Percentiles rank a stretch among this genome's conserved stretches.
These are phyloP conservation scores for Vireo griseus DNA, from an alignment of 2,797 vertebrate genomes.

Conservation along the genomic window DNA sequence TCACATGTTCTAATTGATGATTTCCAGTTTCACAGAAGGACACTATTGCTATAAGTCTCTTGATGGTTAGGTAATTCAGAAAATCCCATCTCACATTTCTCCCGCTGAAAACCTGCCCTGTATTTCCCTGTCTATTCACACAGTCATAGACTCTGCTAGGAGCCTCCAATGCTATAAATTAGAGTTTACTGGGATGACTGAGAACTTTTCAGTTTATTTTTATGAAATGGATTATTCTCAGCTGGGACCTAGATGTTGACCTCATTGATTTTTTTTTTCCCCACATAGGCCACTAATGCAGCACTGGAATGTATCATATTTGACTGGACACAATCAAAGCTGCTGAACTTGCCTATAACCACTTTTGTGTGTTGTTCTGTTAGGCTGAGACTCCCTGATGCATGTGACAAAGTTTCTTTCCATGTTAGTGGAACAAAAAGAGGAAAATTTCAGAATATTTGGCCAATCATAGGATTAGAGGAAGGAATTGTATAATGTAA, in stretches of 20 bases:
- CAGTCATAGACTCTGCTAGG: not conserved
- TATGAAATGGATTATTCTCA: constrained; percentile 39
- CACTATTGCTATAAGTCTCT: not conserved
- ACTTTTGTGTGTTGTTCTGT: not conserved
- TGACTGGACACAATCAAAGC: constrained; percentile 28
- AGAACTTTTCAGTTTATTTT: constrained; percentile 35
- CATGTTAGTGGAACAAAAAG: not conserved
- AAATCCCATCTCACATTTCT: not conserved
- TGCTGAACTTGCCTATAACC: not conserved
- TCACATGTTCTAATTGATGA: not conserved
- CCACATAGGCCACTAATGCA: not conserved
- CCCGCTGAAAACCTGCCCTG: not conserved
- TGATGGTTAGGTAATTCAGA: not conserved
- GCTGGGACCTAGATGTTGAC: not conserved
- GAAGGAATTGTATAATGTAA: not conserved
- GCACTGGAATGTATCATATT: not conserved
- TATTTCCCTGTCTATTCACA: not conserved
- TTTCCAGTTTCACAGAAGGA: not conserved
- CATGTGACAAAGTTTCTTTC: not conserved
- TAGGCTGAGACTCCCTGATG: not conserved
- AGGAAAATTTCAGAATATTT: not conserved
- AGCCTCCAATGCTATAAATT: not conserved
- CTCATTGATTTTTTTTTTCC: not conserved
- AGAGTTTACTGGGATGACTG: not conserved
- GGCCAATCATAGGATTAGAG: not conserved